These are phyloP conservation scores for Sebastes goodei DNA, from an alignment of 2,797 vertebrate genomes.

Conservation along the genomic window DNA sequence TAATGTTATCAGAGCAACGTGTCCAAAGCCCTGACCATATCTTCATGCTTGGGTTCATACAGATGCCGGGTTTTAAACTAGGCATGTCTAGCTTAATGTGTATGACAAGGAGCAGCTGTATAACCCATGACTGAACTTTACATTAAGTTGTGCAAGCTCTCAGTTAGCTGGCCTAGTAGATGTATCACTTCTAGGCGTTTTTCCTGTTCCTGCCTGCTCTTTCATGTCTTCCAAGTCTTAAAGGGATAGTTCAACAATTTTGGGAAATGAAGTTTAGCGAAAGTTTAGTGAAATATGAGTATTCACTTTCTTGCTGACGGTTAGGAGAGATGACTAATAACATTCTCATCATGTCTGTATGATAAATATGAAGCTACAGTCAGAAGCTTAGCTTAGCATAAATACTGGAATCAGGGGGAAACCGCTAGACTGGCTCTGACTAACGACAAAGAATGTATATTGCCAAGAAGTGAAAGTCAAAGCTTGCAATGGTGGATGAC, in stretches of 20 bases:
- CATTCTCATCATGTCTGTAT: background rate
- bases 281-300: background rate
- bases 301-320: background rate
- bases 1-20: constrained; percentile 30
- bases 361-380: background rate
- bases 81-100: background rate
- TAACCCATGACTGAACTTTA: constrained; percentile 3
- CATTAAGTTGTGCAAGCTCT: background rate
- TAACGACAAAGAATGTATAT: background rate
- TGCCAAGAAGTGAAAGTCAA: background rate
- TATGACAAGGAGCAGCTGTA: background rate
- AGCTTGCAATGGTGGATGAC: background rate
- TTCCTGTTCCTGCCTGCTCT: background rate
- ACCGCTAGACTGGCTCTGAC: background rate
- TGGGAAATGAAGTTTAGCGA: background rate
- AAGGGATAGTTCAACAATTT: background rate
- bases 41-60: constrained; percentile 14
- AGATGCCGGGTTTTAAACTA: constrained; percentile 23
- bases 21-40: background rate
- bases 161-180: background rate
- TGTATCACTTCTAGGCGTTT: background rate
- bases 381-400: background rate
- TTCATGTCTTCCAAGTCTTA: background rate
- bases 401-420: background rate
- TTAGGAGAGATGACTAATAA: background rate